phyloP scores from a whole-genome alignment of 2,888 invertebrate species.

The Cistogaster globosa region DNA sequence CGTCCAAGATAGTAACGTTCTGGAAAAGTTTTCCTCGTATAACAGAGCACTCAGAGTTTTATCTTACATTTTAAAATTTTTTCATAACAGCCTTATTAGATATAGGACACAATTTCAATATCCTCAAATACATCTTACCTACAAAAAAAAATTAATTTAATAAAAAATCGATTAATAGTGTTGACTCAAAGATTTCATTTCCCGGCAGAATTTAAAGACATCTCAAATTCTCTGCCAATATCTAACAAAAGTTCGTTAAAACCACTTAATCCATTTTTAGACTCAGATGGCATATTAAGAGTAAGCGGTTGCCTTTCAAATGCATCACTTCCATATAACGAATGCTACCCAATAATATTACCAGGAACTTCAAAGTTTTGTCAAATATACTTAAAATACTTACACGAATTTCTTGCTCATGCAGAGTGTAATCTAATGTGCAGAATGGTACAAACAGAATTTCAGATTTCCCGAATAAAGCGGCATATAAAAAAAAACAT shows the following conservation, averaged over 20 bases:
- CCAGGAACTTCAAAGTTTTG: conserved; percentile 29
- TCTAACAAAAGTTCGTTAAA: conserved; percentile 23
- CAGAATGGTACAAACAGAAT: conserved; percentile 30
- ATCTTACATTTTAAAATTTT: neutral
- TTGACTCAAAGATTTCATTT: conserved; percentile 2
- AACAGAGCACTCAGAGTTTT: neutral
- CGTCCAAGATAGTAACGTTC: neutral
- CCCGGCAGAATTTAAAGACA: neutral
- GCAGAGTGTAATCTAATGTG: conserved; percentile 33
- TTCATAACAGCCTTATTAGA: neutral
- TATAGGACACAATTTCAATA: neutral
- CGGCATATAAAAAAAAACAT: neutral
- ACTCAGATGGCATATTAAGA: neutral
- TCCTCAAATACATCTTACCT: neutral
- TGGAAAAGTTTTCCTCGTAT: conserved; percentile 1
- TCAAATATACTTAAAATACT: conserved; percentile 13
- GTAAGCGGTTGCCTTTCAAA: conserved; percentile 16
- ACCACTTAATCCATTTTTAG: conserved; percentile 32
- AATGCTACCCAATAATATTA: conserved; percentile 37
- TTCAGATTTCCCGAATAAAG: conserved; percentile 6
- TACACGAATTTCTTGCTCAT: conserved; percentile 17
- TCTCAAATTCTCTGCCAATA: neutral
- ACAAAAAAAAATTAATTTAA: conserved; percentile 2
- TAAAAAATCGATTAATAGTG: conserved; percentile 17
- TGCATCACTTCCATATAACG: conserved; percentile 18